Evolutionary conservation across 2,797 vertebrate species (phyloP).

Genomic region (Coregonus suidteri): DNA sequence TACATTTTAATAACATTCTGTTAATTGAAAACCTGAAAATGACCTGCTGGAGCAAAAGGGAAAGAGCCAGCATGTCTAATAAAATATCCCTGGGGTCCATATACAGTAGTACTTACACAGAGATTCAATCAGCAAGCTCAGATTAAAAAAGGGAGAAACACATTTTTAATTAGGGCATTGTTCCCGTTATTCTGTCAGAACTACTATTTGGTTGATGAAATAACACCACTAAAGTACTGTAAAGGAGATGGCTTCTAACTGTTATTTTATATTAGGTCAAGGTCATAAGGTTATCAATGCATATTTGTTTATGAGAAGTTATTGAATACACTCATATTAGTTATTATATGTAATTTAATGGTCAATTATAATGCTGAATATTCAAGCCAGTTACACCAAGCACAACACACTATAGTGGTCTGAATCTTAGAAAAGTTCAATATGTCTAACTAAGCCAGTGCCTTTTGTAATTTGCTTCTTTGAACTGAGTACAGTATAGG

Average conservation of each 20-base stretch:
- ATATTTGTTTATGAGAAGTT: neutral
- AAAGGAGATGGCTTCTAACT: slow-evolving; percentile 38
- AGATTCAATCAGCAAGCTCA: slow-evolving; percentile 71
- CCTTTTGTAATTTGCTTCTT: neutral
- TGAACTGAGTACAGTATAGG: neutral
- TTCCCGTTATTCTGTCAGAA: slow-evolving; percentile 60
- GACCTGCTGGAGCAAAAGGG: slow-evolving; percentile 58
- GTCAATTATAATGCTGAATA: slow-evolving; percentile 1
- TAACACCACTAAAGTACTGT: slow-evolving; percentile 37
- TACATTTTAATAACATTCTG: slow-evolving; percentile 64
- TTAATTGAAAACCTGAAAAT: slow-evolving; percentile 69
- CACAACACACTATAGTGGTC: neutral
- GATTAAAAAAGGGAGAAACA: slow-evolving; percentile 65
- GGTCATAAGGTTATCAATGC: slow-evolving; percentile 36
- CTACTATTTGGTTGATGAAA: slow-evolving; percentile 56
- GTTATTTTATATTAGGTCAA: slow-evolving; percentile 48
- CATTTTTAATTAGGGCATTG: slow-evolving; percentile 75
- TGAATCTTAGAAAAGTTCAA: neutral
- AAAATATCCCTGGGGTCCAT: slow-evolving; percentile 65
- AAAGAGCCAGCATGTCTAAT: slow-evolving; percentile 45
- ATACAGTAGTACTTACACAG: slow-evolving; percentile 63
- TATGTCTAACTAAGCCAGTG: neutral
- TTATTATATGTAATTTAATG: neutral
- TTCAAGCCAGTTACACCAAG: neutral
- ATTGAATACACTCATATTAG: neutral